Percentiles rank a stretch among this genome's conserved stretches.
Conservation (phyloP, 2,888 invertebrate species). For the Charanyca ferruginea region DNA sequence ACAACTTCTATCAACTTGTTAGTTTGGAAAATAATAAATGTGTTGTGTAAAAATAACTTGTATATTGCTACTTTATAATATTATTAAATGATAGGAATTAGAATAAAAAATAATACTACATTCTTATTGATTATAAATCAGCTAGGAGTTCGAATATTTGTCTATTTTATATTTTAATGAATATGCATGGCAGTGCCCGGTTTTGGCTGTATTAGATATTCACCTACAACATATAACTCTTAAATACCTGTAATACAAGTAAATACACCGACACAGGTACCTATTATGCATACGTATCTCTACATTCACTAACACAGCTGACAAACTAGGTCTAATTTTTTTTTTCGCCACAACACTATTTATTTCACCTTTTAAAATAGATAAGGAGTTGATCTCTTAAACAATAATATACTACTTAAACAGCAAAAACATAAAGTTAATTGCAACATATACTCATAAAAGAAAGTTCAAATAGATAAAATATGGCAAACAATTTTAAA, state of each 20-base stretch:
- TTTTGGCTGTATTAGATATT: slow-evolving; percentile 31
- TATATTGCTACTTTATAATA: neutral
- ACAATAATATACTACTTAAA: slow-evolving; percentile 59
- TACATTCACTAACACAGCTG: slow-evolving; percentile 75
- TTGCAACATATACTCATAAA: slow-evolving; percentile 70
- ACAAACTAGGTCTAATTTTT: slow-evolving; percentile 74
- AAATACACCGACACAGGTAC: slow-evolving; percentile 61
- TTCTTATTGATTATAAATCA: slow-evolving; percentile 1
- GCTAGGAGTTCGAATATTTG: neutral
- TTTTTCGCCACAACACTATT: slow-evolving; percentile 71
- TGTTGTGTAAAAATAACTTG: neutral
- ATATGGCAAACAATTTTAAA: slow-evolving; percentile 87
- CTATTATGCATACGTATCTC: slow-evolving; percentile 71
- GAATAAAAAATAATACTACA: neutral
- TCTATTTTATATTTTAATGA: slow-evolving; percentile 19
- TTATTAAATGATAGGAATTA: neutral
- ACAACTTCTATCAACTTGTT: slow-evolving; percentile 6
- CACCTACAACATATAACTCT: slow-evolving; percentile 34
- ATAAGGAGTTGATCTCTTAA: slow-evolving; percentile 42
- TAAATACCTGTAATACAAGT: slow-evolving; percentile 56
- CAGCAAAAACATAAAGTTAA: slow-evolving; percentile 64
- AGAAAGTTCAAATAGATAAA: slow-evolving; percentile 84
- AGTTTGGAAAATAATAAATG: neutral
- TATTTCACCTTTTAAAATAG: slow-evolving; percentile 38
- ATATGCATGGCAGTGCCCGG: slow-evolving; percentile 13